Percentiles rank a stretch among this genome's conserved stretches.
phyloP scores from a whole-genome alignment of 2,797 vertebrate species.

The Pseudopleuronectes americanus region DNA sequence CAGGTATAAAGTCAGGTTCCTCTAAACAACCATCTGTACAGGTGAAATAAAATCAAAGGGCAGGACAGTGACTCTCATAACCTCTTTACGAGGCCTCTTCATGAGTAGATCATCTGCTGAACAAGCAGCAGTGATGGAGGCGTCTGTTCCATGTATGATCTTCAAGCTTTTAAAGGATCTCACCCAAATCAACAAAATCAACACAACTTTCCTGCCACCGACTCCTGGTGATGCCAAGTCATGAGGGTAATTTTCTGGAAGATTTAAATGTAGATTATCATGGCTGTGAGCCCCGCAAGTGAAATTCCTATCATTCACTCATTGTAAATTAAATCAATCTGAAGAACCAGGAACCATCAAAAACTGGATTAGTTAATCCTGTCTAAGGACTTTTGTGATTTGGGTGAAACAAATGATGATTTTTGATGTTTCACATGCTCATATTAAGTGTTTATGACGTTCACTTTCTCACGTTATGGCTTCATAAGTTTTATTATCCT shows the following conservation, averaged over 20 bases:
- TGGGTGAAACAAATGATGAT: too few relatives aligned
- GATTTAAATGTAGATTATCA: not conserved
- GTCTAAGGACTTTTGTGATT: too few relatives aligned
- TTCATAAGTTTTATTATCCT: not conserved
- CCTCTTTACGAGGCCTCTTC: not conserved
- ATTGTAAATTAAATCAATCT: not conserved
- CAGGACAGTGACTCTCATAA: not conserved
- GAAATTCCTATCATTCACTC: not conserved
- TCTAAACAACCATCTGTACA: not conserved
- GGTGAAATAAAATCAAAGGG: not conserved
- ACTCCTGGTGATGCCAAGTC: not conserved
- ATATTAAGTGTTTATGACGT: not conserved
- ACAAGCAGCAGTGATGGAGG: not conserved
- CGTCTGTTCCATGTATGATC: not conserved
- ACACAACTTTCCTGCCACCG: not conserved
- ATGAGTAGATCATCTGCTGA: not conserved
- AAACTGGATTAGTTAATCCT: too few relatives aligned
- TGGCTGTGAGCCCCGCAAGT: not conserved
- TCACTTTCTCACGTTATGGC: too few relatives aligned
- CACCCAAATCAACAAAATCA: too few relatives aligned
- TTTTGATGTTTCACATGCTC: not conserved
- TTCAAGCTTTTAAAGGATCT: too few relatives aligned
- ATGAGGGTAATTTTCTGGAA: not conserved
- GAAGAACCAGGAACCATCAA: too few relatives aligned
- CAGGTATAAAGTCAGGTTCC: not conserved